Conservation (phyloP, 2,888 invertebrate genomes). For the Eremobia ochroleuca region DNA sequence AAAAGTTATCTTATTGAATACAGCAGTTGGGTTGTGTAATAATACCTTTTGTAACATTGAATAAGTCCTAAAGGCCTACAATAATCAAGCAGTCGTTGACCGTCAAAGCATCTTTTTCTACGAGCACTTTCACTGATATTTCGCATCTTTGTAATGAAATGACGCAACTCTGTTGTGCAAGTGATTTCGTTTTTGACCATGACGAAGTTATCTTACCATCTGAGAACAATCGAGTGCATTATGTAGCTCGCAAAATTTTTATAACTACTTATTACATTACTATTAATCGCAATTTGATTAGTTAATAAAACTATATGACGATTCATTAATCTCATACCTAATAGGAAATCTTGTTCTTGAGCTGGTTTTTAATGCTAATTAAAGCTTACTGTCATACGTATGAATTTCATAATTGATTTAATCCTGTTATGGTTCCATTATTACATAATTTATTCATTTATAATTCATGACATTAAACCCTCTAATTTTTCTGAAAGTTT, state of each 20-base stretch:
- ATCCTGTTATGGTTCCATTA: conserved; percentile 34
- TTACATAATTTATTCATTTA: conserved; percentile 13
- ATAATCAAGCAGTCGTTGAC: conserved; percentile 70
- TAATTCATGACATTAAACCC: conserved; percentile 5
- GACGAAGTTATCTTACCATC: conserved; percentile 48
- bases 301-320: conserved; percentile 4
- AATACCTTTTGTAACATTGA: conserved; percentile 24
- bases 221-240: conserved; percentile 35
- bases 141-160: conserved; percentile 77
- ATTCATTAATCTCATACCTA: conserved; percentile 36
- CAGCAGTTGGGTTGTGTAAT: conserved; percentile 11
- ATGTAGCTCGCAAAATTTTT: conserved; percentile 17
- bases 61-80: conserved; percentile 22
- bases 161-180: conserved; percentile 78
- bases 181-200: conserved; percentile 76
- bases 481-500: conserved; percentile 24
- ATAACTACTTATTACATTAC: conserved; percentile 15
- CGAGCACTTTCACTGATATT: conserved; percentile 85
- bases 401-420: conserved; percentile 41
- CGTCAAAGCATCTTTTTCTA: conserved; percentile 75
- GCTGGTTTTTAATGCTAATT: conserved; percentile 47
- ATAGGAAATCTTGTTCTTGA: conserved; percentile 34
- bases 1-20: neutral
- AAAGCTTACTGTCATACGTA: conserved; percentile 20
- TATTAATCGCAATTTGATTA: conserved; percentile 29